Evolutionary conservation across 2,113 vertebrate species (phyloP).

Genomic region (Chitala chitala): DNA sequence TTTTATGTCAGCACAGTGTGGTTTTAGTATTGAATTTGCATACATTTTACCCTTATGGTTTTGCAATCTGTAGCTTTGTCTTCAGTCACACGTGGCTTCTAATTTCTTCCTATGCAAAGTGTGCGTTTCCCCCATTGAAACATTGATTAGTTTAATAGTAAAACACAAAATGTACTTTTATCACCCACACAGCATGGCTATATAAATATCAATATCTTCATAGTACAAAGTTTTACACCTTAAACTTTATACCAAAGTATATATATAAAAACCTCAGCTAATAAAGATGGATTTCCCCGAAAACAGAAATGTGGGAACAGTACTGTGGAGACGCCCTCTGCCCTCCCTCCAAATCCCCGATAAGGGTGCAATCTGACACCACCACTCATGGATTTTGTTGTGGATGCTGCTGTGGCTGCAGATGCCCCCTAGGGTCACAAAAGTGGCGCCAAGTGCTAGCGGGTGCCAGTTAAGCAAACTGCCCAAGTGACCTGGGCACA

Average conservation of each 20-base stretch:
- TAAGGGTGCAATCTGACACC: neutral
- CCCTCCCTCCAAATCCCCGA: neutral
- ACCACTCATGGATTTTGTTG: neutral
- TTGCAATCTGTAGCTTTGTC: neutral
- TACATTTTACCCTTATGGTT: slow-evolving; percentile 34
- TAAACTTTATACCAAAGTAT: neutral
- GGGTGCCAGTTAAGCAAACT: too few relatives aligned
- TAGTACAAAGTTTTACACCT: slow-evolving; percentile 10
- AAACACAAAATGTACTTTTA: slow-evolving; percentile 15
- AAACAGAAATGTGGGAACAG: neutral
- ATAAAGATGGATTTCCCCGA: neutral
- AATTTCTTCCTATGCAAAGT: neutral
- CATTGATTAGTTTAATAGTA: slow-evolving; percentile 21
- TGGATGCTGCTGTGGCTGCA: neutral
- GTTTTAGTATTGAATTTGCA: slow-evolving; percentile 55
- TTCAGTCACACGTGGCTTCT: neutral
- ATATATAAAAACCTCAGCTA: neutral
- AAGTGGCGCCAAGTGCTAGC: slow-evolving; percentile 25
- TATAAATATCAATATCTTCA: slow-evolving; percentile 13
- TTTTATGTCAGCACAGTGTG: slow-evolving; percentile 52
- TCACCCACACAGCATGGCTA: slow-evolving; percentile 14
- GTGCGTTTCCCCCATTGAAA: too few relatives aligned
- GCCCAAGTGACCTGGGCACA: too few relatives aligned
- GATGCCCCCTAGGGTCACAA: neutral
- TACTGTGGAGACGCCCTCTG: neutral